Conservation (phyloP, 2,797 vertebrate genomes). For the Pterois miles region DNA sequence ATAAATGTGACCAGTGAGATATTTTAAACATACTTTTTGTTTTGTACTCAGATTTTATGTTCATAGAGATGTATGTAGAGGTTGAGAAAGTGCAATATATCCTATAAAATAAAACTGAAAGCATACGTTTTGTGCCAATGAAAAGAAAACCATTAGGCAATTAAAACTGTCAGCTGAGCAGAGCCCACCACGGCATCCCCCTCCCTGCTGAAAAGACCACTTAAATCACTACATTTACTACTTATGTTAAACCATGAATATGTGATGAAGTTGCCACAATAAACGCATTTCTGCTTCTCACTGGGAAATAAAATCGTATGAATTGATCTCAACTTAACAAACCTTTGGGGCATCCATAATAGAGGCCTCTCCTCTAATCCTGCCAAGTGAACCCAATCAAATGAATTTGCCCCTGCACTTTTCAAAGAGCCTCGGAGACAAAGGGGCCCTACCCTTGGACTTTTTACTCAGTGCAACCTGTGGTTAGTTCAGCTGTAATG, state of each 20-base stretch:
- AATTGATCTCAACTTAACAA: constrained; percentile 99
- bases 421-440: constrained; percentile 88
- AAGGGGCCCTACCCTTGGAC: constrained; percentile 87
- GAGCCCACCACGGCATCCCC: constrained; percentile 79
- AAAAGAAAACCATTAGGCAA: constrained; percentile 90
- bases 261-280: constrained; percentile 99
- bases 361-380: constrained; percentile 92
- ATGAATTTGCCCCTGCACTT: constrained; percentile 92
- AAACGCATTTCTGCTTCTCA: constrained; percentile 97
- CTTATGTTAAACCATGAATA: constrained; percentile 99
- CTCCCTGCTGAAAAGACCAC: constrained; percentile 89
- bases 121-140: constrained; percentile 74
- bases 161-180: constrained; percentile 99
- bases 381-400: constrained; percentile 99
- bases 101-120: constrained; percentile 60
- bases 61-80: background rate
- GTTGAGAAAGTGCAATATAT: background rate
- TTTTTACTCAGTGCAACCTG: constrained; percentile 98
- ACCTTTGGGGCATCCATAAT: constrained; percentile 93
- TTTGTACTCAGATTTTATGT: background rate
- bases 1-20: background rate
- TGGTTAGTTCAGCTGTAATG: constrained; percentile 99
- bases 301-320: constrained; percentile 99
- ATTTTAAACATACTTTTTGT: background rate
- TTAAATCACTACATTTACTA: constrained; percentile 99